phyloP scores from a whole-genome alignment of 2,797 vertebrate species.

The Euthynnus affinis region DNA sequence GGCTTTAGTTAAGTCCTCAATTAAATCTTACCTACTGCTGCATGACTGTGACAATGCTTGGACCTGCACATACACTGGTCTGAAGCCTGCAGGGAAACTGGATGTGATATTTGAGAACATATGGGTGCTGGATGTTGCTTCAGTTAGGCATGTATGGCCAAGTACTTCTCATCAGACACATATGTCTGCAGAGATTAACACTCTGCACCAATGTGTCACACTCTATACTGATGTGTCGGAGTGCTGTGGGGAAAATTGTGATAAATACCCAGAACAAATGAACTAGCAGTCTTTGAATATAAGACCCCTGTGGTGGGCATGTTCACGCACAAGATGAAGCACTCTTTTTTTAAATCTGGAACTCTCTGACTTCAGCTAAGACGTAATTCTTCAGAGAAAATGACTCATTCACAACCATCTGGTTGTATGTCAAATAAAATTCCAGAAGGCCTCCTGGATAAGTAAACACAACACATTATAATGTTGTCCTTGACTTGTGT shows the following conservation, averaged over 20 bases:
- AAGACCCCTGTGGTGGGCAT: constrained; percentile 28
- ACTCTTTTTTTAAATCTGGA: background rate
- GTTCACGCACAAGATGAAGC: constrained; percentile 49
- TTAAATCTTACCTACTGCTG: constrained; percentile 44
- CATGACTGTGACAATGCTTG: constrained; percentile 15
- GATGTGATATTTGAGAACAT: constrained; percentile 43
- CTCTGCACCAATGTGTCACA: constrained; percentile 48
- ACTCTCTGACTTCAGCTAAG: constrained; percentile 20
- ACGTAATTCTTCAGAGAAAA: constrained; percentile 40
- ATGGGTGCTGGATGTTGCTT: constrained; percentile 44
- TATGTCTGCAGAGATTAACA: constrained; percentile 66
- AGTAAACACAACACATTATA: constrained; percentile 31
- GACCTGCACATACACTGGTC: constrained; percentile 47
- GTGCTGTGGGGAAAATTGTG: constrained; percentile 40
- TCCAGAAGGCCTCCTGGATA: constrained; percentile 25
- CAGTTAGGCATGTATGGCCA: constrained; percentile 45
- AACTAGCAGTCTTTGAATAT: constrained; percentile 39
- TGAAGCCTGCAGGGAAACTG: constrained; percentile 47
- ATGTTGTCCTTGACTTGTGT: constrained; percentile 25
- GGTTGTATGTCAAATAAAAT: constrained; percentile 47
- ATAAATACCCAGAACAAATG: constrained; percentile 62
- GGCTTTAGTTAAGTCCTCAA: constrained; percentile 9
- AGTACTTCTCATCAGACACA: constrained; percentile 67
- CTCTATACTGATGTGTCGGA: constrained; percentile 46
- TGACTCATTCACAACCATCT: constrained; percentile 58